Evolutionary conservation across 2,888 invertebrate genomes (phyloP).

Genomic region (Eupsilia transversa): DNA sequence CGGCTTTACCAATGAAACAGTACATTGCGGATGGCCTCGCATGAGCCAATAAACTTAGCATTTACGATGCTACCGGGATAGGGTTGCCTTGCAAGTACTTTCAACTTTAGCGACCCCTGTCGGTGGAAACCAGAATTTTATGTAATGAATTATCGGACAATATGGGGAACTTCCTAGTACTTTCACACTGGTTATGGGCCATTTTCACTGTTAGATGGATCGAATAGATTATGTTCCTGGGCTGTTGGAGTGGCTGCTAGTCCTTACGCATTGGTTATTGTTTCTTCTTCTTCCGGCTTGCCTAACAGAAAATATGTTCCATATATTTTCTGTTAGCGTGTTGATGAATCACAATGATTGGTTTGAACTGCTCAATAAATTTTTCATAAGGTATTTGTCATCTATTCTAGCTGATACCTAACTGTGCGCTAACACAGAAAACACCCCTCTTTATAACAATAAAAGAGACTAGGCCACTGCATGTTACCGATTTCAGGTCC

Average conservation of each 20-base stretch:
- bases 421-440: not conserved
- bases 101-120: slow-evolving; percentile 13
- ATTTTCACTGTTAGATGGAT: not conserved
- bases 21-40: slow-evolving; percentile 52
- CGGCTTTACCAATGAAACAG: slow-evolving; percentile 31
- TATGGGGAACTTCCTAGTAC: not conserved
- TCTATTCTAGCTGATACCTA: not conserved
- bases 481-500: not conserved
- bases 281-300: not conserved
- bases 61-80: slow-evolving; percentile 42
- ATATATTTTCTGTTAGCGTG: too few species aligned
- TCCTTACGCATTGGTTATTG: not conserved
- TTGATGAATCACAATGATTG: not conserved
- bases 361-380: not conserved
- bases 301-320: too few species aligned
- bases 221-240: not conserved
- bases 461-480: not conserved
- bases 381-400: not conserved
- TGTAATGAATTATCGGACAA: slow-evolving; percentile 2
- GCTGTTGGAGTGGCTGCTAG: too few species aligned
- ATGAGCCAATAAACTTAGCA: slow-evolving; percentile 58
- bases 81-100: slow-evolving; percentile 29
- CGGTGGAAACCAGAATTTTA: slow-evolving; percentile 10
- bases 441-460: not conserved
- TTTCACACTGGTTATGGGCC: not conserved